A percentile compares a stretch with the other conserved stretches of the same genome.
phyloP scores from a whole-genome alignment of 92 coral and sea anemone species.

The Pocillopora grandis region DNA sequence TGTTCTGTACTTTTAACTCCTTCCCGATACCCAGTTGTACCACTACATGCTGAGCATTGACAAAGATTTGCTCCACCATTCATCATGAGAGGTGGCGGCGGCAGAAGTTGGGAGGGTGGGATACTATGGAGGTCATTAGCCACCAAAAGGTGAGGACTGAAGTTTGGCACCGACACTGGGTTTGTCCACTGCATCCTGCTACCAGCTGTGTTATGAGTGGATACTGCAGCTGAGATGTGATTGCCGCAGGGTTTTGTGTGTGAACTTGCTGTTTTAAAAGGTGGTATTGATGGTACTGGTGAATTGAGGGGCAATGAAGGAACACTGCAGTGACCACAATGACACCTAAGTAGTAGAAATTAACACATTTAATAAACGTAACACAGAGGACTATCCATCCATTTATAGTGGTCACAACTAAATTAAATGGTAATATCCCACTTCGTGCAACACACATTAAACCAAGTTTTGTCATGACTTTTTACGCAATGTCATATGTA shows the following conservation, averaged over 20 bases:
- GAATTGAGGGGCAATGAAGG: conserved; percentile 39
- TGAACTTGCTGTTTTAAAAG: conserved; percentile 20
- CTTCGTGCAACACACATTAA: too few relatives aligned
- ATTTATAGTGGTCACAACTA: too few relatives aligned
- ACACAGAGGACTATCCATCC: too few relatives aligned
- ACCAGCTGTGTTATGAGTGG: conserved; percentile 5
- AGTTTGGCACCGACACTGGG: conserved; percentile 42
- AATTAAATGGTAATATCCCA: too few relatives aligned
- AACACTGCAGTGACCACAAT: conserved; percentile 53
- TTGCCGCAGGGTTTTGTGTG: conserved; percentile 15
- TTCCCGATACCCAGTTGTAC: conserved; percentile 36
- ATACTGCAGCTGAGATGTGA: not conserved
- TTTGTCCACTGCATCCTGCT: conserved; percentile 26
- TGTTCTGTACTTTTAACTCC: conserved; percentile 26
- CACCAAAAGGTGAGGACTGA: conserved; percentile 46
- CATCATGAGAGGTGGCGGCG: conserved; percentile 68
- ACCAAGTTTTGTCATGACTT: too few relatives aligned
- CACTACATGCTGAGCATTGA: conserved; percentile 47
- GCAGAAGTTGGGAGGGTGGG: conserved; percentile 62
- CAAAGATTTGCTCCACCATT: conserved; percentile 57
- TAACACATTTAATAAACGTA: not conserved
- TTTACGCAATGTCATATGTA: too few relatives aligned
- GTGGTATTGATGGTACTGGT: conserved; percentile 19
- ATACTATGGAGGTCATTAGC: conserved; percentile 59
- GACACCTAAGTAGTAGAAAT: conserved; percentile 31